Evolutionary conservation across 2,888 invertebrate species (phyloP), one percentile per base, ranked within the genome.

Genomic region (Pterostichus niger): DNA sequence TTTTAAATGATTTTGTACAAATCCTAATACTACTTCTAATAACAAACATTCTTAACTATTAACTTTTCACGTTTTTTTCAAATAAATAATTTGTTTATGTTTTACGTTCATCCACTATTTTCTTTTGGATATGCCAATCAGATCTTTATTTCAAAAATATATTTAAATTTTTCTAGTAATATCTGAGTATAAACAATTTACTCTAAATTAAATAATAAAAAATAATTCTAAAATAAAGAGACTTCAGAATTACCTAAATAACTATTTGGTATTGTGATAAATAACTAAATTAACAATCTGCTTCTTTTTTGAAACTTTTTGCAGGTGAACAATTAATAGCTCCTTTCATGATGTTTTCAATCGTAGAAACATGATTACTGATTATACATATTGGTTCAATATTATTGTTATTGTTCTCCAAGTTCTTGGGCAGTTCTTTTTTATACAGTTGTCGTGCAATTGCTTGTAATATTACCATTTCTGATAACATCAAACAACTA

Each of bases 381-480:
- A 86, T 83, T 11, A 85, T 76, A 64, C 84, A 85, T 11, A 85
- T 77, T 78, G 84, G 84, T 71, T 83, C 83, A 10, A 76, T 76
- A 54, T 61, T 84, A 54, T 68, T 83, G 59, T 83, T 82, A 49
- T 77, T 73, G 33, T 35, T 59, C 35, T 84, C 84, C 9, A 86
- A 86, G 33, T 84, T 82, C 54, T 88, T 87, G 4, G 91, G 91
- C 31, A 91, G 84, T 35, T 88, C 87, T 56, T 89, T 88, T 83
- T 92, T 92, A 90, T 95, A 95, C 68, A 95, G 87, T 83, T 90
- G 89, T 88, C 93, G 91, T 0, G 95, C 95, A 86, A 93, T 91
- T 84, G 92, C 90, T 59, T 93, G 92, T 56, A 95, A 90, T 76
- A 94, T 86, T 80, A 94, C 90, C 94, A 95, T 94, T 89, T 95